A percentile compares a stretch with the other conserved stretches of the same genome.
Conservation (phyloP, 2,797 vertebrate genomes). For the Synaphobranchus kaupii region DNA sequence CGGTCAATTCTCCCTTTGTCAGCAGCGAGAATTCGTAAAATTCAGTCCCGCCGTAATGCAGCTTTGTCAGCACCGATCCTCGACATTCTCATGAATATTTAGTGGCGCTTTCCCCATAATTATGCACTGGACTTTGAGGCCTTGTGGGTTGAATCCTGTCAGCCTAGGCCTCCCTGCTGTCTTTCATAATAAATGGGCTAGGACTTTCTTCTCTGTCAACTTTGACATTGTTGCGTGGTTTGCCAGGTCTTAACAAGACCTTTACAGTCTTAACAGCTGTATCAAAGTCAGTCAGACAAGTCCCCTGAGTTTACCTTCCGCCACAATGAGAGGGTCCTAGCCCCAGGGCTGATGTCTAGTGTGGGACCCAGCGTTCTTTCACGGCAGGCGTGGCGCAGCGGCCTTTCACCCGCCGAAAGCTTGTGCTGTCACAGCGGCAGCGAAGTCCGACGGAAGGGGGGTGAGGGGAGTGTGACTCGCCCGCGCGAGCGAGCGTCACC, state of each 20-base stretch:
- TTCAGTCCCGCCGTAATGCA: background rate
- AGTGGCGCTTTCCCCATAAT: background rate
- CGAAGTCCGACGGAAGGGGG: background rate
- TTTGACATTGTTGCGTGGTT: background rate
- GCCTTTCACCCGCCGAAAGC: background rate
- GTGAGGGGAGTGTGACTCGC: background rate
- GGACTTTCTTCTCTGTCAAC: background rate
- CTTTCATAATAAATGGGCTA: conserved; percentile 2
- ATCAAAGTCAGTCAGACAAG: background rate
- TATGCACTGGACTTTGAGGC: background rate
- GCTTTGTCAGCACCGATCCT: background rate
- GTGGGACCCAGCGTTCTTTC: background rate
- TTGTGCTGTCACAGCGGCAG: background rate
- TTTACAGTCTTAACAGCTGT: background rate
- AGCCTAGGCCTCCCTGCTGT: too few relatives aligned
- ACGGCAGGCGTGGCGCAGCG: background rate
- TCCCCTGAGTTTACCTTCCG: background rate
- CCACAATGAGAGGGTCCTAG: background rate
- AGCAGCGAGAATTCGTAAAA: background rate
- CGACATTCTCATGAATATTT: background rate
- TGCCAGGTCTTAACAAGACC: background rate
- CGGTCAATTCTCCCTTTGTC: conserved; percentile 32
- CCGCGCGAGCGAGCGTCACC: background rate
- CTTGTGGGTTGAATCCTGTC: background rate
- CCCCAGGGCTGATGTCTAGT: background rate